phyloP scores from a whole-genome alignment of 1,140 invertebrate genomes.

The Aporrectodea caliginosa region DNA sequence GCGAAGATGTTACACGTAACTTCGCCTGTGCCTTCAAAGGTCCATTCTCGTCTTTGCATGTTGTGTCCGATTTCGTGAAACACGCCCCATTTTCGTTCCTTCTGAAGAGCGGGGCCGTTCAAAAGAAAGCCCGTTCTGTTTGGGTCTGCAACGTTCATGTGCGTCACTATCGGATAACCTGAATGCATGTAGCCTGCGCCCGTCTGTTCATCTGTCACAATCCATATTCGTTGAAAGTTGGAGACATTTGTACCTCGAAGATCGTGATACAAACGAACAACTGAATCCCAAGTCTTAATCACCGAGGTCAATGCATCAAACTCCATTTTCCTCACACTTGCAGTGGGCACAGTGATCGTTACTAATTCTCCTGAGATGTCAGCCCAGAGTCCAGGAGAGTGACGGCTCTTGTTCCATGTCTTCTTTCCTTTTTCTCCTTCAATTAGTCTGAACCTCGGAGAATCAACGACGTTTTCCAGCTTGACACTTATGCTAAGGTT shows the following conservation, averaged over 20 bases:
- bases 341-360: slow-evolving; percentile 36
- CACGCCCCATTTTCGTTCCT: slow-evolving; percentile 36
- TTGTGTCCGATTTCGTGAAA: slow-evolving; percentile 43
- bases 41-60: slow-evolving; percentile 36
- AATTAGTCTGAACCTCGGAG: slow-evolving; percentile 16
- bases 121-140: slow-evolving; percentile 28
- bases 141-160: slow-evolving; percentile 35
- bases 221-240: slow-evolving; percentile 30
- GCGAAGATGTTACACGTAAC: slow-evolving; percentile 42
- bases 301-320: slow-evolving; percentile 23
- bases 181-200: slow-evolving; percentile 37
- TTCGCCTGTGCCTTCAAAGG: slow-evolving; percentile 37
- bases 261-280: slow-evolving; percentile 32
- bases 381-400: slow-evolving; percentile 37
- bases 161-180: slow-evolving; percentile 41
- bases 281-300: slow-evolving; percentile 36
- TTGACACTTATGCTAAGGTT: neutral
- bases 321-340: slow-evolving; percentile 25
- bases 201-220: slow-evolving; percentile 38
- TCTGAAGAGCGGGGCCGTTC: slow-evolving; percentile 7
- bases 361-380: slow-evolving; percentile 37
- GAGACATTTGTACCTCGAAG: slow-evolving; percentile 32
- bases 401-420: slow-evolving; percentile 18
- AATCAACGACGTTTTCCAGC: slow-evolving; percentile 21
- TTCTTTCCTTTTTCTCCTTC: slow-evolving; percentile 12